Conservation (phyloP, 2,797 vertebrate species). For the Loriculus beryllinus region DNA sequence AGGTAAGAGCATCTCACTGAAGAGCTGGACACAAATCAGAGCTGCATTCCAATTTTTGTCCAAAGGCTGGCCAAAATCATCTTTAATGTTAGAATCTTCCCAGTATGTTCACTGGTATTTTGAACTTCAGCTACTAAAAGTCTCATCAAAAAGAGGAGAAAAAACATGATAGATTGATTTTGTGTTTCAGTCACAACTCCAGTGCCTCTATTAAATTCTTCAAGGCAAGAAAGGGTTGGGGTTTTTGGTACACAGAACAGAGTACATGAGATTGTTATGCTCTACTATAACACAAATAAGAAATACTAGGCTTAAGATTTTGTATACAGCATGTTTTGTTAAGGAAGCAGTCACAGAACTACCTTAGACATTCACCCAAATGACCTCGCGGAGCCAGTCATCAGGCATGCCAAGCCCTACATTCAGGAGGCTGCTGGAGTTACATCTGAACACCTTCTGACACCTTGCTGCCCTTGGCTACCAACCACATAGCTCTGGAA, state of each 20-base stretch:
- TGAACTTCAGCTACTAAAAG: background rate
- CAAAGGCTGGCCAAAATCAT: background rate
- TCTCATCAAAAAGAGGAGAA: background rate
- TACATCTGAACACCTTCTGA: background rate
- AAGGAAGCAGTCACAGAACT: background rate
- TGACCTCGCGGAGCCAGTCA: background rate
- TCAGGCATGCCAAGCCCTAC: background rate
- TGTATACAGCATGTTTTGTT: background rate
- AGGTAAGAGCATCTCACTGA: background rate
- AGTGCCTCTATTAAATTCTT: background rate
- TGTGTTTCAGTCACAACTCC: background rate
- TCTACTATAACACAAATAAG: background rate
- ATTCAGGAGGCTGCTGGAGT: background rate
- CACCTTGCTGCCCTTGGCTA: background rate
- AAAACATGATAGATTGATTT: background rate
- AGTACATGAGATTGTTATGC: background rate
- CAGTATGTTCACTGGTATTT: background rate
- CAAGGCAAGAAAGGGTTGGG: background rate
- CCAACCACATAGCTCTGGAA: background rate
- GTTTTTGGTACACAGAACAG: background rate
- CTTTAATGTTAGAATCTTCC: background rate
- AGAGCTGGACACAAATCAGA: background rate
- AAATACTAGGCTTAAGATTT: background rate
- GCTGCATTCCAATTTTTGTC: background rate
- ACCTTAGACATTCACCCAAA: background rate